phyloP scores from a whole-genome alignment of 2,797 vertebrate species.

The Ceryle rudis region DNA sequence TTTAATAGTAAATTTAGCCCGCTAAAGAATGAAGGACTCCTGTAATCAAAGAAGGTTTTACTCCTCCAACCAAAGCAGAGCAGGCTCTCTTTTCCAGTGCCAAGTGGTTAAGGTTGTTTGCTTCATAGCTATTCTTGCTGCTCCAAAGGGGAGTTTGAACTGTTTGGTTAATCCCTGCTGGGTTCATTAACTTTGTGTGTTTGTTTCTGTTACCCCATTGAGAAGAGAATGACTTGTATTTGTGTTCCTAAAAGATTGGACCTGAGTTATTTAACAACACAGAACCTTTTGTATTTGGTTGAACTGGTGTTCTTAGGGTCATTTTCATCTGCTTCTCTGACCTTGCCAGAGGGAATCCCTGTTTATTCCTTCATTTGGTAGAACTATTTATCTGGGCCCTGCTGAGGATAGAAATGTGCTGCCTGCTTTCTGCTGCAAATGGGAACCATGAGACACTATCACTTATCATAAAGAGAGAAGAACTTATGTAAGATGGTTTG shows the following conservation, averaged over 20 bases:
- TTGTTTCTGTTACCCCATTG: slow-evolving; percentile 38
- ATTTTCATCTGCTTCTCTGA: slow-evolving; percentile 5
- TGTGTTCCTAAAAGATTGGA: slow-evolving; percentile 44
- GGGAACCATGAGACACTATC: background rate
- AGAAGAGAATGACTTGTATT: slow-evolving; percentile 49
- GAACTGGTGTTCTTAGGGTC: background rate
- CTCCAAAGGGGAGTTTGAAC: slow-evolving; percentile 14
- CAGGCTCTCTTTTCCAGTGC: background rate
- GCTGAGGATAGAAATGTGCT: background rate
- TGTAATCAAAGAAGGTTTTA: background rate
- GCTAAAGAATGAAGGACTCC: background rate
- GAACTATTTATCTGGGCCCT: slow-evolving; percentile 11
- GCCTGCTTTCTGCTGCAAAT: background rate
- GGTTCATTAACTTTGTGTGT: slow-evolving; percentile 53
- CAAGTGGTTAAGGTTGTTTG: background rate
- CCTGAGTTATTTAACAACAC: slow-evolving; percentile 31
- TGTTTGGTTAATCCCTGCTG: slow-evolving; percentile 53
- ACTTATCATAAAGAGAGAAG: background rate
- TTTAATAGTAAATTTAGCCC: background rate
- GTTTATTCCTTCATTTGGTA: slow-evolving; percentile 5
- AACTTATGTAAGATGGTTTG: background rate
- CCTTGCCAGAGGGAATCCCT: slow-evolving; percentile 15
- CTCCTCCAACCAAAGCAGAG: background rate
- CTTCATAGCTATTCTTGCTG: background rate
- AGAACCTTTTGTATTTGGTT: slow-evolving; percentile 41